Percentiles rank a stretch among this genome's conserved stretches.
phyloP scores from a whole-genome alignment of 2,113 vertebrate genomes.

The Probosciger aterrimus region DNA sequence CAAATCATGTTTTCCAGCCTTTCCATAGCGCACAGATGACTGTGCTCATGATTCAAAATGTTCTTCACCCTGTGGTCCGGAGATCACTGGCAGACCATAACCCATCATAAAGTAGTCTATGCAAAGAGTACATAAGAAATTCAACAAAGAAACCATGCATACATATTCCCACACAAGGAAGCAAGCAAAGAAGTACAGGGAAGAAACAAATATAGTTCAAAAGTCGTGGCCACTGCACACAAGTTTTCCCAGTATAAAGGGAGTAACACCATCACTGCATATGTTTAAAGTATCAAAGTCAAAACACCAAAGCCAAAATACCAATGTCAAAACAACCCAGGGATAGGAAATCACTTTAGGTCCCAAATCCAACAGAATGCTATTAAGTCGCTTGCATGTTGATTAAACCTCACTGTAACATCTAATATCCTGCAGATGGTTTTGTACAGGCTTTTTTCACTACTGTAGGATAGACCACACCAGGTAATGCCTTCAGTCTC shows the following conservation, averaged over 20 bases:
- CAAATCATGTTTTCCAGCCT: not conserved
- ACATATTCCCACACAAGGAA: not conserved
- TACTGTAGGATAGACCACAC: not conserved
- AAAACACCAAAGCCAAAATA: not conserved
- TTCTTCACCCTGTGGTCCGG: not conserved
- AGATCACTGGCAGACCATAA: not conserved
- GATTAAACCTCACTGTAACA: not conserved
- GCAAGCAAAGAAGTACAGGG: not conserved
- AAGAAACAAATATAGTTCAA: not conserved
- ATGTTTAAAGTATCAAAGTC: not conserved
- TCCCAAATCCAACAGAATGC: not conserved
- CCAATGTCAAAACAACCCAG: not conserved
- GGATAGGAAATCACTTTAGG: not conserved
- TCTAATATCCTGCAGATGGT: not conserved
- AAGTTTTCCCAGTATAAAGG: not conserved
- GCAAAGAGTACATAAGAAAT: not conserved
- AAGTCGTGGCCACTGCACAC: not conserved
- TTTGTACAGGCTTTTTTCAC: not conserved
- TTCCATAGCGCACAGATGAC: not conserved
- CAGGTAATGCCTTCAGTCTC: not conserved
- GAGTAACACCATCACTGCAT: not conserved
- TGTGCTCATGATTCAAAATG: not conserved
- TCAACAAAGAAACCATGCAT: not conserved
- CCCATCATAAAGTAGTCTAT: not conserved
- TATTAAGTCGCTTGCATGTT: not conserved